Percentiles rank a stretch among this genome's conserved stretches.
These are phyloP conservation scores for Chaetodon trifasciatus DNA, from an alignment of 2,797 vertebrate genomes.

Conservation along the genomic window DNA sequence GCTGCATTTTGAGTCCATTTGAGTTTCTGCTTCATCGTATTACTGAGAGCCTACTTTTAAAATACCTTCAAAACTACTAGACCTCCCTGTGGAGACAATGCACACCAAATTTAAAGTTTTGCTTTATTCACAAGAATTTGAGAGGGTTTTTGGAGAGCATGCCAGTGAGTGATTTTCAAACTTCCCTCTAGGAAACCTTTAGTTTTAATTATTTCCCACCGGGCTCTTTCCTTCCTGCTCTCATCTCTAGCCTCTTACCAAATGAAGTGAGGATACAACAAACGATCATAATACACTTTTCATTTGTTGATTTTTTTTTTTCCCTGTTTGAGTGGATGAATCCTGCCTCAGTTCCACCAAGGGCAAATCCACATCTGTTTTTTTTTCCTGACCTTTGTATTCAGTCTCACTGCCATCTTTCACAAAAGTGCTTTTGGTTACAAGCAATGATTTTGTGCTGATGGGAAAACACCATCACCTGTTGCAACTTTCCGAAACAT, in stretches of 20 bases:
- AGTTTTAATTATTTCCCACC: not conserved
- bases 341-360: not conserved
- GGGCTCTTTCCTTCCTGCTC: not conserved
- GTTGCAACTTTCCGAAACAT: slow-evolving; percentile 46
- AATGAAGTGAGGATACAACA: not conserved
- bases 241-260: not conserved
- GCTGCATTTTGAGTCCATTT: not conserved
- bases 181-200: not conserved
- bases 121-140: not conserved
- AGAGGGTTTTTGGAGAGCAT: not conserved
- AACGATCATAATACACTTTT: not conserved
- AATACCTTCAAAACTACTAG: not conserved
- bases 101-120: not conserved
- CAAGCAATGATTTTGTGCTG: slow-evolving; percentile 11
- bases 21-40: not conserved
- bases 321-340: not conserved
- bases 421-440: not conserved
- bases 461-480: slow-evolving; percentile 37
- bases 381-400: not conserved
- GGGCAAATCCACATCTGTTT: not conserved
- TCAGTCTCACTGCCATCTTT: not conserved
- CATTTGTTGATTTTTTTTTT: not conserved
- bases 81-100: not conserved
- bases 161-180: not conserved
- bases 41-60: not conserved